Evolutionary conservation across 1,140 invertebrate species (phyloP), one percentile per base, ranked within the genome.

Genomic region (Anastrepha obliqua): DNA sequence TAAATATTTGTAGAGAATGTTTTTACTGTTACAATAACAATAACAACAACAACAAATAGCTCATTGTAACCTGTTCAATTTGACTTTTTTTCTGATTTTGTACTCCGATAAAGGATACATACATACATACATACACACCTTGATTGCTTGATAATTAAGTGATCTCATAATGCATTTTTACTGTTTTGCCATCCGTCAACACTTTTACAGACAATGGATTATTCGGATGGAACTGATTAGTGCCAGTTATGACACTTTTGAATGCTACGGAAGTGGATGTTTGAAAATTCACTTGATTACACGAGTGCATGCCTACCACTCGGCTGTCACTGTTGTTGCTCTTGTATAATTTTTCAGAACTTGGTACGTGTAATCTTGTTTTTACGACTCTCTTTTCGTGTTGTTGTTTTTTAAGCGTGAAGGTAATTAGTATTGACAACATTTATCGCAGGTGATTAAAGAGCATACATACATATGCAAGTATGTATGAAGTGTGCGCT

Each of bases 381-480:
- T 42, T 81, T 74, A 15, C 44, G 29, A 74, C 17, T 5, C 11
- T 17, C 60, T 5, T 13, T 15, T 64, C 9, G 2, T 74, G 39
- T 2, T 74, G 44, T 11, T 17, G 29, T 29, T 42, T 20, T 81
- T 81, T n/a, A 81, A 81, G 74, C 74, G 44, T 55, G 74, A 81
- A 51, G 74, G 44, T 42, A 58, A 81, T 81, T 78, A 55, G 42
- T 81, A 47, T 81, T 81, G 47, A 58, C 47, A 81, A 55, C 67
- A 74, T 81, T 81, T 55, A 55, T 55, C n/a, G 55, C 47, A 81
- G 47, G 74, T 20, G 17, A 81, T 81, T 51, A 55, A 58, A 9
- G 74, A 51, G 47, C 17, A 20, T 3, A 47, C 29, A 5, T 58
- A 20, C 5, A 5, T 8, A n/a, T 74, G 15, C 5, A 1, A 11